Conservation (phyloP, 2,797 vertebrate species). For the Podarcis siculus region DNA sequence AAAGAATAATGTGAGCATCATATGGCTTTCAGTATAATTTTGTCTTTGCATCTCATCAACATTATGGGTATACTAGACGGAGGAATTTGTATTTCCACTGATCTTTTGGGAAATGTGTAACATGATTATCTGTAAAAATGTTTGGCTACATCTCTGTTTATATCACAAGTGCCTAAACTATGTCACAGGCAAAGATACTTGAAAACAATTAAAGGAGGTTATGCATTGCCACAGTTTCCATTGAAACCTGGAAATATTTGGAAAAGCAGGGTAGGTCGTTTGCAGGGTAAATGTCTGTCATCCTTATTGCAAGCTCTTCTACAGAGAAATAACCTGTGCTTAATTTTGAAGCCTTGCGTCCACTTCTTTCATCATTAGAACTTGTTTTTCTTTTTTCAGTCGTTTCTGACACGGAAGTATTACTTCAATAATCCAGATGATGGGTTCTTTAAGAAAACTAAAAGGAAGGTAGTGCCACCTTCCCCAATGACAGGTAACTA, state of each 20-base stretch:
- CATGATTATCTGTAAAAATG: rapidly evolving
- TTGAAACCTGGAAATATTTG: neutral
- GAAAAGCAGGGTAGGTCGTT: neutral
- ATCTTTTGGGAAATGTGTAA: neutral
- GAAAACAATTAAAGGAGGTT: neutral
- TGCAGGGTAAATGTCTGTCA: neutral
- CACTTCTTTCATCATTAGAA: neutral
- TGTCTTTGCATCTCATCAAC: neutral
- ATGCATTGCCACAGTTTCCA: rapidly evolving
- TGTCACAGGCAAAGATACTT: neutral
- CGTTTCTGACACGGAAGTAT: slow-evolving; percentile 96
- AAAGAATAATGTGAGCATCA: neutral
- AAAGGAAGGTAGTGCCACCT: slow-evolving; percentile 98
- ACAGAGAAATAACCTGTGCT: neutral
- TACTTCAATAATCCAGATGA: slow-evolving; percentile 99
- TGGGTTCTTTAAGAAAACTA: slow-evolving; percentile 99
- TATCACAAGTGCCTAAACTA: neutral
- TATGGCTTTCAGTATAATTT: neutral
- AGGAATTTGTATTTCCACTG: neutral
- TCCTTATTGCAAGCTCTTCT: neutral
- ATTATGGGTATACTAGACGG: neutral
- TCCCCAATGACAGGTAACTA: slow-evolving; percentile 97
- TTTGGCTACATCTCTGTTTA: neutral
- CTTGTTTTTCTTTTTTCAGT: slow-evolving; percentile 79
- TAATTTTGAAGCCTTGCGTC: neutral